Evolutionary conservation across 1,140 invertebrate species (phyloP), one percentile per base, ranked within the genome.

Genomic region (Agrypnia vestita): DNA sequence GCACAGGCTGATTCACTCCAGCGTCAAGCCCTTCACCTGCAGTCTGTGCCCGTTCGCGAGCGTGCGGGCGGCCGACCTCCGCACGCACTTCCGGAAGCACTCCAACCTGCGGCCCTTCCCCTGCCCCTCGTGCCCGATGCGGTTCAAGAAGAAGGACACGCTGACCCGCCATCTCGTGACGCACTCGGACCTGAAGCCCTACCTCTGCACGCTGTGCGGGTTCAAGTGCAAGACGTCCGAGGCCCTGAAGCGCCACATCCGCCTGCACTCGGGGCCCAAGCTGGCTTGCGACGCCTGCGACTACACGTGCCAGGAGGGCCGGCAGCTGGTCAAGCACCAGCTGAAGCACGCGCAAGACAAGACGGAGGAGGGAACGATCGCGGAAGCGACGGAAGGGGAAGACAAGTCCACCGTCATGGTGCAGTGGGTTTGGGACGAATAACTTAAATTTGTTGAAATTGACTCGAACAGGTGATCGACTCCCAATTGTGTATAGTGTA

Each of bases 1-100:
- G 53, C 69, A 73, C 25, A 73, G 13, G n/a, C 19, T 73, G 12
- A 73, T 73, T n/a, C 69, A 73, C 10, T 51, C 69, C 1, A 21
- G 11, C 13, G 3, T 21, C 4, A 51, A 43, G 21, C 69, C 69
- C 4, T 73, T 53, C 13, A 49, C 69, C 10, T 73, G 69, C n/a
- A 25, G 25, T 9, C 11, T 43, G 47, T 73, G 69, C 21, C 19
- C 69, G 25, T 53, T 51, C 13, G 51, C 69, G 0, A 53, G 47
- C 51, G 47, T 73, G 1, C 69, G 51, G 0, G 51, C 47, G 9
- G 47, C 69, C 0, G 47, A 73, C n/a, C 21, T 73, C 0, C 47
- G 51, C 6, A 55, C 21, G 17, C 69, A 73, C n/a, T 53, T 53
- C 12, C 10, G 47, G 11, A 73, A 53, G 19, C 69, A 73, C 49